These are phyloP conservation scores for Pentalonia nigronervosa DNA, from an alignment of 1,140 invertebrate genomes.

Conservation along the genomic window DNA sequence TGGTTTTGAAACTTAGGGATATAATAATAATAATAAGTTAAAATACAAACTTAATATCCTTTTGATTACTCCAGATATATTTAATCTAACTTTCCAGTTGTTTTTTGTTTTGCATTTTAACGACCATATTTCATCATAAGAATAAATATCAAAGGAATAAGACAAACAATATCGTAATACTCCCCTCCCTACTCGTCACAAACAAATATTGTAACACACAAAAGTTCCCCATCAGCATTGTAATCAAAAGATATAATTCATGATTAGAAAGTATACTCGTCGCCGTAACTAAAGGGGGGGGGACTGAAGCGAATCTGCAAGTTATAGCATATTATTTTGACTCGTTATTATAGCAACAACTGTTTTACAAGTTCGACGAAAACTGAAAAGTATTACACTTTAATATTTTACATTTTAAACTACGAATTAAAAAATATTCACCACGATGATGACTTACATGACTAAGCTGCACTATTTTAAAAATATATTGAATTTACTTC, in stretches of 20 bases:
- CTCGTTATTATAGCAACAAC: background rate
- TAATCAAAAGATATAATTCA: conserved; percentile 20
- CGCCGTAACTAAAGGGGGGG: background rate
- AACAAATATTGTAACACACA: background rate
- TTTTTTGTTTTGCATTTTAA: background rate
- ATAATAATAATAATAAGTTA: background rate
- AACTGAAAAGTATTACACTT: background rate
- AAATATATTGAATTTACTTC: background rate
- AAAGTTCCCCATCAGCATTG: background rate
- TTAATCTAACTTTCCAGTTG: background rate
- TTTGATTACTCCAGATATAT: background rate
- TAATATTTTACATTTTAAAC: background rate
- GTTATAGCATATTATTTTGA: background rate
- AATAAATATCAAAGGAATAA: conserved; percentile 18
- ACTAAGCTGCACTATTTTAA: background rate
- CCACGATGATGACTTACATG: background rate
- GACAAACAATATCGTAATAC: background rate
- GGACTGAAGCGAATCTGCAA: background rate
- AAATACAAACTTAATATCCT: background rate
- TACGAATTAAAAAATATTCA: background rate
- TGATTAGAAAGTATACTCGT: background rate
- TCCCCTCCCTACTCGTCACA: background rate
- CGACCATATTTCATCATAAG: conserved; percentile 7
- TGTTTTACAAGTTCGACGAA: background rate
- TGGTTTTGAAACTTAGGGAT: background rate